Percentiles rank a stretch among this genome's conserved stretches.
Conservation (phyloP, 2,888 invertebrate genomes). For the Fabriciana adippe region DNA sequence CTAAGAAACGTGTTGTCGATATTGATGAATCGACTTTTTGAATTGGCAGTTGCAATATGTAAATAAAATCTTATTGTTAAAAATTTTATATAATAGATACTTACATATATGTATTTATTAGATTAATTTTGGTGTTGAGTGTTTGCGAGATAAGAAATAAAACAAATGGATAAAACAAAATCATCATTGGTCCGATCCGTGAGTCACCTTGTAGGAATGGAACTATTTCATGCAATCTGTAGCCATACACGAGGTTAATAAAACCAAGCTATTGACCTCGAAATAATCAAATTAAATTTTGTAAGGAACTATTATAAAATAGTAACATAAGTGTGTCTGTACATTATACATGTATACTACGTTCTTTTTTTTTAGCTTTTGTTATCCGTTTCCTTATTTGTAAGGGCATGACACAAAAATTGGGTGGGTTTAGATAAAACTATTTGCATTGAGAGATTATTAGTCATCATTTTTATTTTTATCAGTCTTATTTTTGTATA, state of each 20-base stretch:
- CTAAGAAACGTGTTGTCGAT: slow-evolving; percentile 20
- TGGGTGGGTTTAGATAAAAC: too few relatives aligned
- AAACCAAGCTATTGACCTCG: slow-evolving; percentile 28
- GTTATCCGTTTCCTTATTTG: too few relatives aligned
- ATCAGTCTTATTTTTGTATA: too few relatives aligned
- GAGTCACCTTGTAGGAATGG: slow-evolving; percentile 26
- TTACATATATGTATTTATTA: too few relatives aligned
- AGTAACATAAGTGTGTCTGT: too few relatives aligned
- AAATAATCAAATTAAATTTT: slow-evolving; percentile 21
- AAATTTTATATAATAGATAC: not conserved
- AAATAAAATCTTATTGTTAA: too few relatives aligned
- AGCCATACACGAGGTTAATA: slow-evolving; percentile 14
- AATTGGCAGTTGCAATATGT: not conserved
- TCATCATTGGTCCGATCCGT: slow-evolving; percentile 11
- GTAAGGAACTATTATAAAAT: not conserved
- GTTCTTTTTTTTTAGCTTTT: too few relatives aligned
- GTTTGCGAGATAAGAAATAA: not conserved
- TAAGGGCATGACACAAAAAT: too few relatives aligned
- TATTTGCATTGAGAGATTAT: too few relatives aligned
- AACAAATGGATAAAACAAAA: slow-evolving; percentile 9
- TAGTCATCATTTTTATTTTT: too few relatives aligned
- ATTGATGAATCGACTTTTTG: not conserved
- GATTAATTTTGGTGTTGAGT: too few relatives aligned
- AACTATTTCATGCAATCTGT: slow-evolving; percentile 25
- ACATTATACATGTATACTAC: too few relatives aligned